Evolutionary conservation across 2,888 invertebrate species (phyloP).

Genomic region (Meganola albula): DNA sequence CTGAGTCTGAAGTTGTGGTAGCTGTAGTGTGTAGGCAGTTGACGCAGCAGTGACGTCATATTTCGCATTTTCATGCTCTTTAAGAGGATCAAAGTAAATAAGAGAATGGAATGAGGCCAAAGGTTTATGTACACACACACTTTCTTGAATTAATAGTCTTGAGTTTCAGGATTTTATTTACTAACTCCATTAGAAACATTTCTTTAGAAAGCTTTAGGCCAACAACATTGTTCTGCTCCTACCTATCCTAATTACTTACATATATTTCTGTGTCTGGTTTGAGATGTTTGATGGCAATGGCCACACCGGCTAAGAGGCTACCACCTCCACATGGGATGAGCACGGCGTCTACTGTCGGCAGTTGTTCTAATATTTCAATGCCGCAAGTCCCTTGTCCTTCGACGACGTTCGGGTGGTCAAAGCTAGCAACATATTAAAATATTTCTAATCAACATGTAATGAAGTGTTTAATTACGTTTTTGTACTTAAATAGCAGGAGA

Average conservation of each 20-base stretch:
- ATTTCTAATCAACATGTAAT: background rate
- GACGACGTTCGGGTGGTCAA: slow-evolving; percentile 94
- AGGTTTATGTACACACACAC: too few species aligned
- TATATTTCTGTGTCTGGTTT: slow-evolving; percentile 90
- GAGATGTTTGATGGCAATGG: slow-evolving; percentile 90
- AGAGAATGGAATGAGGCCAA: too few species aligned
- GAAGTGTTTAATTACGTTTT: background rate
- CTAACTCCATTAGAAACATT: too few species aligned
- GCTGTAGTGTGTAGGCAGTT: too few species aligned
- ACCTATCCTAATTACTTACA: slow-evolving; percentile 81
- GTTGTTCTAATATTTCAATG: slow-evolving; percentile 94
- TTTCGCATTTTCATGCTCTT: too few species aligned
- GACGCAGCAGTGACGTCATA: too few species aligned
- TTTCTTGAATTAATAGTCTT: too few species aligned
- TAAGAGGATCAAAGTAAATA: too few species aligned
- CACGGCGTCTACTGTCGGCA: slow-evolving; percentile 90
- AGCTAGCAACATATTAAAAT: slow-evolving; percentile 69
- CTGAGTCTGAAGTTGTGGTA: too few species aligned
- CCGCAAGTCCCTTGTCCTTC: slow-evolving; percentile 96
- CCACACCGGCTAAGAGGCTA: slow-evolving; percentile 92
- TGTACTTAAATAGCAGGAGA: background rate
- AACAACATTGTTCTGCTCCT: too few species aligned
- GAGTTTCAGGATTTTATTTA: too few species aligned
- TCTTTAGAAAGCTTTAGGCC: too few species aligned
- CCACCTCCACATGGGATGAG: slow-evolving; percentile 95